These are phyloP conservation scores for Cygnus olor DNA, from an alignment of 2,797 vertebrate genomes.

Conservation along the genomic window DNA sequence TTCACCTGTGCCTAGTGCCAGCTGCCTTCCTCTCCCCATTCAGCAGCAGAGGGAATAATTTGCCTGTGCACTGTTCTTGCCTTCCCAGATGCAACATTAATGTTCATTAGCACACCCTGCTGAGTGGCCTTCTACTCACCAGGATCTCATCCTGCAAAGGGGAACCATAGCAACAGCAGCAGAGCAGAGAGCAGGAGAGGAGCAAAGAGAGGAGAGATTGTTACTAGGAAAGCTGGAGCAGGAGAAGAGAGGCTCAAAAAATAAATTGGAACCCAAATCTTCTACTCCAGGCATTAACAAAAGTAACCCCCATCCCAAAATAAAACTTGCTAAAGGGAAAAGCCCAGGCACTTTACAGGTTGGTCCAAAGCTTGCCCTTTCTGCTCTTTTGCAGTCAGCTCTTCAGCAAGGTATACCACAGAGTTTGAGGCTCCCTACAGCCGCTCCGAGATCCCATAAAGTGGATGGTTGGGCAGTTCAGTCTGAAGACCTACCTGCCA, in stretches of 20 bases:
- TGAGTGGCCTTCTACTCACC: slow-evolving; percentile 89
- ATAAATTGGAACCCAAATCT: slow-evolving; percentile 30
- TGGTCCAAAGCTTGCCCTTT: not conserved
- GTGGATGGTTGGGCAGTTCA: not conserved
- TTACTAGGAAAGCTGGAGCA: slow-evolving; percentile 80
- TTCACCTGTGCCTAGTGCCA: slow-evolving; percentile 14
- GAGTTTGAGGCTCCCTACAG: not conserved
- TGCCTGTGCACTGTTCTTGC: slow-evolving; percentile 22
- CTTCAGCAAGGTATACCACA: not conserved
- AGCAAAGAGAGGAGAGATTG: slow-evolving; percentile 81
- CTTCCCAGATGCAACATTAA: slow-evolving; percentile 73
- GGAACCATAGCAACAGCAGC: slow-evolving; percentile 88
- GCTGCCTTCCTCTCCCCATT: slow-evolving; percentile 10
- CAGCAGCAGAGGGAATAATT: slow-evolving; percentile 40
- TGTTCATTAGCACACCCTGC: slow-evolving; percentile 75
- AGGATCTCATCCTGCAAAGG: slow-evolving; percentile 97
- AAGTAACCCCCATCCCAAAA: slow-evolving; percentile 49
- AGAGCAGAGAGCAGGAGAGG: slow-evolving; percentile 83
- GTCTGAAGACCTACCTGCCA: not conserved
- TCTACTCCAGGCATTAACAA: not conserved
- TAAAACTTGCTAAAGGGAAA: slow-evolving; percentile 16
- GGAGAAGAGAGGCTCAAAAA: slow-evolving; percentile 67
- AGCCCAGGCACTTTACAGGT: not conserved
- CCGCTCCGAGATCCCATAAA: not conserved
- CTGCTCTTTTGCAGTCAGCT: not conserved